Evolutionary conservation across 2,797 vertebrate species (phyloP), one percentile per base, ranked within the genome.

Genomic region (Halcyon badia): DNA sequence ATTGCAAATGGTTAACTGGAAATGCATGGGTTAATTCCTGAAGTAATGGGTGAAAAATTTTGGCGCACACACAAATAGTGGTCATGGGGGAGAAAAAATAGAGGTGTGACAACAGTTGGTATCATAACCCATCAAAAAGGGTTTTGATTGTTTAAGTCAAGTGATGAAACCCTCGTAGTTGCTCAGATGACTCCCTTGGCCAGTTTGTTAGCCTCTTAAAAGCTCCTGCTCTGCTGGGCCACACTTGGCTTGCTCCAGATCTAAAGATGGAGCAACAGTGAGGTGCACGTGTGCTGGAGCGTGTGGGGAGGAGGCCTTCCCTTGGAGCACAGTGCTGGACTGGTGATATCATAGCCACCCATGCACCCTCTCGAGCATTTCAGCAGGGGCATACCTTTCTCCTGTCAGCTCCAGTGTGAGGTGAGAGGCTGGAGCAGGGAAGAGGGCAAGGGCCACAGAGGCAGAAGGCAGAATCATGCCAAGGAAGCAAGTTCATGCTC

Each of bases 331-430:
- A 9, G 51, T 14, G 26, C 33, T 1, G 6, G 25, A 30, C 30
- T 8, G 44, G 22, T 1, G 2, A 25, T 33, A 33, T 30, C 2
- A 28, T 15, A 24, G 48, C 48, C 25, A 25, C 25, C 48, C 24
- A 25, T 25, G 24, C 25, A 26, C 0, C 1, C 11, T 46, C 10
- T 33, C 15, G 1, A 11, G 28, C 1, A 0, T 26, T 51, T 2
- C 6, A 48, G 44, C 28, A 30, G n/a, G 17, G 25, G 15, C 2
- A 0, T 16, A 30, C 24, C 28, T 56, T 17, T 2, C 16, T 41
- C 18, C 65, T 19, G 52, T 11, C 60, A 24, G 42, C 25, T 42
- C 10, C 42, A 16, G 48, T 4, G 0, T 0, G 0, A 16, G 46
- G 21, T 10, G 2, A 4, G 41, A n/a, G 20, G 39, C 26, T 1